phyloP scores from a whole-genome alignment of 2,797 vertebrate genomes.

The Pseudochirops cupreus region DNA sequence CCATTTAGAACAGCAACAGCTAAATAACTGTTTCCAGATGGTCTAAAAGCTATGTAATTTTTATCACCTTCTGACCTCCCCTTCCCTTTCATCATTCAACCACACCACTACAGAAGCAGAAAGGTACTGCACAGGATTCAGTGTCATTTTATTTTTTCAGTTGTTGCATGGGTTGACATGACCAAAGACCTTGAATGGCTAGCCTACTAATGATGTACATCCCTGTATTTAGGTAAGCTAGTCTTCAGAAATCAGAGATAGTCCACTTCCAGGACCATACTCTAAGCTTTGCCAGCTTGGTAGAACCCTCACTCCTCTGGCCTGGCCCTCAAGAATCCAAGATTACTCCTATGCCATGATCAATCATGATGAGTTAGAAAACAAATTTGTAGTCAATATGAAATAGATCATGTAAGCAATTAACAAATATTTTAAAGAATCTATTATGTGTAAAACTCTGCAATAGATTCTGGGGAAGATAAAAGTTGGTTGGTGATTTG shows the following conservation, averaged over 20 bases:
- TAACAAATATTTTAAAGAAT: background rate
- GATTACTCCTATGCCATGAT: background rate
- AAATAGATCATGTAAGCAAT: background rate
- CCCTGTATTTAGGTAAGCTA: background rate
- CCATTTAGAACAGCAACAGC: background rate
- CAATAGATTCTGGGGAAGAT: background rate
- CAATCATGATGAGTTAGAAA: background rate
- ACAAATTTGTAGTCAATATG: background rate
- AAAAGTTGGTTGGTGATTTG: background rate
- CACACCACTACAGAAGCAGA: background rate
- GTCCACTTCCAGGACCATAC: background rate
- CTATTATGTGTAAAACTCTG: background rate
- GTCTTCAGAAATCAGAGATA: background rate
- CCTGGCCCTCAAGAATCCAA: background rate
- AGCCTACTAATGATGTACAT: background rate
- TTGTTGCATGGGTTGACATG: background rate
- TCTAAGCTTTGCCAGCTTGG: background rate
- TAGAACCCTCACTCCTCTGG: background rate
- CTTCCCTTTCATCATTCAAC: background rate
- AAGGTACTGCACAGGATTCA: background rate
- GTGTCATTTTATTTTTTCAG: background rate
- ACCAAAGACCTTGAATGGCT: background rate
- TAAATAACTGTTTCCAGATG: background rate
- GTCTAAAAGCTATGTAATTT: background rate
- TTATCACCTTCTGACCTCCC: background rate